These are phyloP conservation scores for Tenualosa thibaudeaui DNA, from an alignment of 2,797 vertebrate species.

Conservation along the genomic window DNA sequence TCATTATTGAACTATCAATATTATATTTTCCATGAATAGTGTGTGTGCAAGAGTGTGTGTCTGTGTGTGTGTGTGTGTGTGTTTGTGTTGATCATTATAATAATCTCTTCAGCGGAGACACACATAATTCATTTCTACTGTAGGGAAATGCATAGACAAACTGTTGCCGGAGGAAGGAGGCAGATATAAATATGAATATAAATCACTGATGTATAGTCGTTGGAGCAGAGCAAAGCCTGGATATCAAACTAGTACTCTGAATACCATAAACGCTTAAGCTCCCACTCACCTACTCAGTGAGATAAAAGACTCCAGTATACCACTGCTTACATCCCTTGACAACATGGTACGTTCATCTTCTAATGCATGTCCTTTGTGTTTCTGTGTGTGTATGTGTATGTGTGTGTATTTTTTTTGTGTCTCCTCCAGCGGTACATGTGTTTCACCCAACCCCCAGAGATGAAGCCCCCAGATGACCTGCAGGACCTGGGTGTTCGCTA, in stretches of 20 bases:
- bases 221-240: background rate
- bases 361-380: background rate
- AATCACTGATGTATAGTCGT: background rate
- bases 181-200: background rate
- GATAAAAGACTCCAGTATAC: background rate
- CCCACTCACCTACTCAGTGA: background rate
- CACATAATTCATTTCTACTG: background rate
- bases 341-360: background rate
- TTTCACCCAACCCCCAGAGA: slow-evolving; percentile 80
- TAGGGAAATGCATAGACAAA: background rate
- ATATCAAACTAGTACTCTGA: background rate
- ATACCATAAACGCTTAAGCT: background rate
- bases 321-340: background rate
- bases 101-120: background rate
- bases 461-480: slow-evolving; percentile 85
- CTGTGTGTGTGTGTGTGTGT: background rate
- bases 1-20: background rate
- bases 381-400: background rate
- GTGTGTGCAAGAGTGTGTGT: background rate
- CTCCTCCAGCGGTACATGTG: slow-evolving; percentile 81
- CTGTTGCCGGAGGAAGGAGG: background rate
- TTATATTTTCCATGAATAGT: background rate
- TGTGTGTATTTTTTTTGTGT: background rate
- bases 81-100: background rate
- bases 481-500: slow-evolving; percentile 85